A percentile compares a stretch with the other conserved stretches of the same genome.
These are phyloP conservation scores for Psilopogon haemacephalus DNA, from an alignment of 2,113 vertebrate genomes.

Conservation along the genomic window DNA sequence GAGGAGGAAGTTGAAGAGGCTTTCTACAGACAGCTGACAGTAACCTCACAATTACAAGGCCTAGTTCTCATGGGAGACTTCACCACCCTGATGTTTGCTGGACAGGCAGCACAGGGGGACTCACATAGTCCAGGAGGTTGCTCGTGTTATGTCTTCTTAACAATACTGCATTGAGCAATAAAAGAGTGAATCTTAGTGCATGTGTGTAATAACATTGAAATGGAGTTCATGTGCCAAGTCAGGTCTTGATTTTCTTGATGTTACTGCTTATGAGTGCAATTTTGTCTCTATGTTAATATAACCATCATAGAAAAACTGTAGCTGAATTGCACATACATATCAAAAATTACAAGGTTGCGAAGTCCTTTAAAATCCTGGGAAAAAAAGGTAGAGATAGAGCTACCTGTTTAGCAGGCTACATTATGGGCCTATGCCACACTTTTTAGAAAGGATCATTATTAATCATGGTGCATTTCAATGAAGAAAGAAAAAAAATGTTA, in stretches of 20 bases:
- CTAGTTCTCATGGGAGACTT: not conserved
- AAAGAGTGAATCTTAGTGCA: not conserved
- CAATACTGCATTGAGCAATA: not conserved
- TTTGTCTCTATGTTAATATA: not conserved
- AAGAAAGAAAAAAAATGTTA: not conserved
- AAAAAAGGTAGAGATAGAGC: not conserved
- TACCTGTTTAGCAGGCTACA: not conserved
- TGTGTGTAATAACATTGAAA: not conserved
- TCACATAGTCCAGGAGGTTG: not conserved
- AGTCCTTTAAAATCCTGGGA: not conserved
- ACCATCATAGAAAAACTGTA: not conserved
- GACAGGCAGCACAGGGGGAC: not conserved
- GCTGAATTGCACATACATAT: not conserved
- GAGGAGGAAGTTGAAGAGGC: not conserved
- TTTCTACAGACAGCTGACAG: not conserved
- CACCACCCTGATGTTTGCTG: not conserved
- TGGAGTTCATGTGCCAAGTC: not conserved
- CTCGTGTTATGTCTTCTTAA: not conserved
- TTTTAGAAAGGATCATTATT: fast-evolving
- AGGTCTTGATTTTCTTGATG: not conserved
- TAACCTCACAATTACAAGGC: not conserved
- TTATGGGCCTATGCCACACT: not conserved
- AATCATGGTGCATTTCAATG: not conserved
- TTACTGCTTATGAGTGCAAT: not conserved
- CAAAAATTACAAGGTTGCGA: not conserved